A percentile compares a stretch with the other conserved stretches of the same genome.
Conservation (phyloP, 1,140 invertebrate species). For the Apolygus lucorum region DNA sequence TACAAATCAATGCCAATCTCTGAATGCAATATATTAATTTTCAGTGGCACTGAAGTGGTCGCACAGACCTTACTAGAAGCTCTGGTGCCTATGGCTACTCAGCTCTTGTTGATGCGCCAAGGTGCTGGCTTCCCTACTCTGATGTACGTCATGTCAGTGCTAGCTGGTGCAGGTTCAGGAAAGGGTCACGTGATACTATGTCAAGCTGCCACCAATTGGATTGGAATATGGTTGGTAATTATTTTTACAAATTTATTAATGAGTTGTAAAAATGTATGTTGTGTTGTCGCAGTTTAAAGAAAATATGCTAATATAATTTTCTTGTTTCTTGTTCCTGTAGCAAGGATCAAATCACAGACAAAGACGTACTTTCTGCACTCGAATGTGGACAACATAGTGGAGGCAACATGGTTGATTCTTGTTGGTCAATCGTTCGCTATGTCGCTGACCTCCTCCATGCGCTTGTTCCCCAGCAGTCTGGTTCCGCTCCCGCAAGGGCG, state of each 20-base stretch:
- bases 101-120: constrained; percentile 56
- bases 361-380: constrained; percentile 47
- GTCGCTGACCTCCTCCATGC: constrained; percentile 47
- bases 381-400: constrained; percentile 37
- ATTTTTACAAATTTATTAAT: too few species aligned
- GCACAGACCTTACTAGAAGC: constrained; percentile 63
- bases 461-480: constrained; percentile 33
- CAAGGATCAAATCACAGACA: constrained; percentile 49
- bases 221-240: constrained; percentile 51
- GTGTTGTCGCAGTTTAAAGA: neutral
- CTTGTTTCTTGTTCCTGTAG: constrained; percentile 19
- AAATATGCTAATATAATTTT: neutral
- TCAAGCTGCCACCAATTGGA: constrained; percentile 67
- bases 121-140: constrained; percentile 69
- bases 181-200: constrained; percentile 71
- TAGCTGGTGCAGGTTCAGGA: constrained; percentile 70
- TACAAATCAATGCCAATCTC: neutral
- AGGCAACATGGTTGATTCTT: constrained; percentile 55
- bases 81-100: constrained; percentile 62
- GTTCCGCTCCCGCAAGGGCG: constrained; percentile 40
- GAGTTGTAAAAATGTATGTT: neutral
- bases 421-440: constrained; percentile 69
- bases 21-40: constrained; percentile 25
- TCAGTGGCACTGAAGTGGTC: constrained; percentile 43
- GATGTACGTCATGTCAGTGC: constrained; percentile 69